Evolutionary conservation across 2,888 invertebrate genomes (phyloP).

Genomic region (Apodemia mormo): DNA sequence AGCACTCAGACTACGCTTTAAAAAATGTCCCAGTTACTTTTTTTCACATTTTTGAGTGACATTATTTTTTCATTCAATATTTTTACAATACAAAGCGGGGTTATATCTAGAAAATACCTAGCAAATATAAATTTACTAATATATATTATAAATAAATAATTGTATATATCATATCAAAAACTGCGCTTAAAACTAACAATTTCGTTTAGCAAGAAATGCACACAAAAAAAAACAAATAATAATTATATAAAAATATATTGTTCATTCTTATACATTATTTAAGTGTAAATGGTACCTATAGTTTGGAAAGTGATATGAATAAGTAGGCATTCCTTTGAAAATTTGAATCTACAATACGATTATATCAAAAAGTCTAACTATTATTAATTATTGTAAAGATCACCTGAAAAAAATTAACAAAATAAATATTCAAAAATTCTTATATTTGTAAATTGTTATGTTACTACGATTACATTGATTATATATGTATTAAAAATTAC

Average conservation of each 20-base stretch:
- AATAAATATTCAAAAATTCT: constrained; percentile 21
- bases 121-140: constrained; percentile 20
- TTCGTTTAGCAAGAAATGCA: constrained; percentile 58
- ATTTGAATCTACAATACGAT: not conserved
- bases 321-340: constrained; percentile 25
- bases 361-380: not conserved
- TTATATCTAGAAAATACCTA: not conserved
- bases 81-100: not conserved
- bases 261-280: constrained; percentile 13
- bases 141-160: constrained; percentile 26
- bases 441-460: constrained; percentile 10
- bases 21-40: not conserved
- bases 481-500: not conserved
- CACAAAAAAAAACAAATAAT: constrained; percentile 54
- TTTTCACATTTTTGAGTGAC: not conserved
- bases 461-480: constrained; percentile 7
- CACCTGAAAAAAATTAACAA: constrained; percentile 23
- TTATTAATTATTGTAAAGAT: constrained; percentile 20
- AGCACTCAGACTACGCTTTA: not conserved
- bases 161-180: constrained; percentile 60
- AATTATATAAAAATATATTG: constrained; percentile 65
- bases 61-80: no score
- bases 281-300: not conserved
- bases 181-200: constrained; percentile 46
- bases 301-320: constrained; percentile 19